A percentile compares a stretch with the other conserved stretches of the same genome.
Conservation (phyloP, 2,888 invertebrate genomes). For the Limnephilus marmoratus region DNA sequence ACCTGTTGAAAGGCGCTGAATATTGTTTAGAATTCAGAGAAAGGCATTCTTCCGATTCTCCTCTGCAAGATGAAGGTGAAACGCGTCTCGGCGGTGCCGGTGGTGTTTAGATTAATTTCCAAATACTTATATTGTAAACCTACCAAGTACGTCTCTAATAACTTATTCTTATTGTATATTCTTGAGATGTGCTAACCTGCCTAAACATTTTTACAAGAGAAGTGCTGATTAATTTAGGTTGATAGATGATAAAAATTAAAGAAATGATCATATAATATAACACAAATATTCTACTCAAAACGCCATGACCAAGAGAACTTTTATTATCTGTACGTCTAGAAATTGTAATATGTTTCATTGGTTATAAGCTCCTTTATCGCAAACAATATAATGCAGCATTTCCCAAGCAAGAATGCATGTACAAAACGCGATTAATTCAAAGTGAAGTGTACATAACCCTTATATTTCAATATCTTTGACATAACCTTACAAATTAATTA, state of each 20-base stretch:
- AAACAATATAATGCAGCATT: background rate
- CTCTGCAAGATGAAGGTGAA: background rate
- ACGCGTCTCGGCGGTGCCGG: background rate
- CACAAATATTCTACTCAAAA: background rate
- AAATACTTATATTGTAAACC: no score
- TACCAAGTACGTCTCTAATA: no score
- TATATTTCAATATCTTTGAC: no score
- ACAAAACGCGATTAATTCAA: background rate
- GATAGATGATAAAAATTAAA: background rate
- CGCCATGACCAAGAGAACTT: background rate
- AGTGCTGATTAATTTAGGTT: background rate
- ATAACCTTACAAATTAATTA: background rate
- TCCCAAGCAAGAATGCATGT: background rate
- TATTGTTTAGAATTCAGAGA: background rate
- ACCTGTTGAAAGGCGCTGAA: background rate
- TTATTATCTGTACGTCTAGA: background rate
- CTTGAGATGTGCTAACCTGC: background rate
- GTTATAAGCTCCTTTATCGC: background rate
- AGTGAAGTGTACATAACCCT: background rate
- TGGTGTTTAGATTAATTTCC: background rate
- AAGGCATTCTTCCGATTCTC: background rate
- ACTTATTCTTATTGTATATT: background rate
- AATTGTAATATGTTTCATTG: background rate
- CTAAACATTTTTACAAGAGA: background rate
- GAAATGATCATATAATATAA: background rate